Base-by-base conservation (phyloP, 2,113 vertebrate species). In the Turnix velox region DNA sequence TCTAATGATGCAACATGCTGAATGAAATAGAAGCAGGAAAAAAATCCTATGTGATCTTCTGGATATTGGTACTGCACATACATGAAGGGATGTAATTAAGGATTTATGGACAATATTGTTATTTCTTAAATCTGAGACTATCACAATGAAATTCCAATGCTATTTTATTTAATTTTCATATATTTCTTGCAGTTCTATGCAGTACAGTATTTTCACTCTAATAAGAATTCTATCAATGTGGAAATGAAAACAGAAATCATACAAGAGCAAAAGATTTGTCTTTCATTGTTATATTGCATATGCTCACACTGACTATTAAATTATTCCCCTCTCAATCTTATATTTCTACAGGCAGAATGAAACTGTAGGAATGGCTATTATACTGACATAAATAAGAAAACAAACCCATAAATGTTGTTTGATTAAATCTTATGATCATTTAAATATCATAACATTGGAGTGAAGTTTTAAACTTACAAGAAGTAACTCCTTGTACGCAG, bases 1-100 rank as follows among this genome's bases (percentile, higher is more conserved):
- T 98, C 97, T 37, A 99, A 99, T 11, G 98, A 99, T 28, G 98
- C 45, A 31, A 24, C 61, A 88, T 84, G 40, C 59, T 84, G 79
- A 84, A 95, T 59, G 39, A 88, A 90, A 62, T 9, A 48, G 14
- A 77, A 92, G n/a, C 16, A 25, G 72, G 51, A 87, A 69, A 84
- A 59, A 49, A 68, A 18, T 37, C 10, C 18, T 49, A 66, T 0
- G 0, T 22, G 6, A 78, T 61, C 52, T 90, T 79, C 37, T 84
- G 73, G 84, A 92, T 82, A 75, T 59, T 75, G 20, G 10, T 65
- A 49, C 30, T 75, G 20, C 14, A 54, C 49, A 11, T 49, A 61
- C 63, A 43, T 33, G 42, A 82, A 78, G 35, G 22, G 19, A 49
- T 42, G 22, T 45, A 84, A 82, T 61, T 42, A 84, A 78, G 48